Percentiles rank a stretch among this genome's conserved stretches.
Evolutionary conservation across 2,888 invertebrate species (phyloP).

Genomic region (Stenurella melanura): DNA sequence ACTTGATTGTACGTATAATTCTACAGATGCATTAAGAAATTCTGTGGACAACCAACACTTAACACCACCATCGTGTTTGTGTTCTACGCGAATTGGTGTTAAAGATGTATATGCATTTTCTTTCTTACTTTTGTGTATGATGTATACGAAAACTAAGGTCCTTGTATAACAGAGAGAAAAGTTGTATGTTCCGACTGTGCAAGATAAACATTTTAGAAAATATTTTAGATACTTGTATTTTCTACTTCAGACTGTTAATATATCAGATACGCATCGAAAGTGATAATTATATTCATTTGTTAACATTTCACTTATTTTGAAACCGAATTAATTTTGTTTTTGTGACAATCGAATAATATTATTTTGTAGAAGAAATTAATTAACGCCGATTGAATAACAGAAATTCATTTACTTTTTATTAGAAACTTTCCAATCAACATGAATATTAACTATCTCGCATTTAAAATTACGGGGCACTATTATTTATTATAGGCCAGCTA

Average conservation of each 20-base stretch:
- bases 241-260: background rate
- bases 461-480: too few species aligned
- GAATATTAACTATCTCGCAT: background rate
- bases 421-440: background rate
- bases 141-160: conserved; percentile 8
- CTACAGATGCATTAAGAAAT: too few species aligned
- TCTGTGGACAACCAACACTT: too few species aligned
- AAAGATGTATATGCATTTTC: background rate
- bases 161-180: conserved; percentile 25
- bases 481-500: too few species aligned
- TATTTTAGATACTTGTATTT: background rate
- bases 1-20: too few species aligned
- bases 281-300: background rate
- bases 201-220: conserved; percentile 2
- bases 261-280: background rate
- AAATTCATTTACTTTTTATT: background rate
- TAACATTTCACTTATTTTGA: background rate
- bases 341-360: background rate
- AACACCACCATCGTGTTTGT: too few species aligned
- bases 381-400: background rate
- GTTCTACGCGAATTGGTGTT: too few species aligned
- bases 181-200: background rate
- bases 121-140: background rate
- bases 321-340: background rate
- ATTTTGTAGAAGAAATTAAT: background rate